phyloP scores from a whole-genome alignment of 2,797 vertebrate genomes.

The Protosalanx chinensis region DNA sequence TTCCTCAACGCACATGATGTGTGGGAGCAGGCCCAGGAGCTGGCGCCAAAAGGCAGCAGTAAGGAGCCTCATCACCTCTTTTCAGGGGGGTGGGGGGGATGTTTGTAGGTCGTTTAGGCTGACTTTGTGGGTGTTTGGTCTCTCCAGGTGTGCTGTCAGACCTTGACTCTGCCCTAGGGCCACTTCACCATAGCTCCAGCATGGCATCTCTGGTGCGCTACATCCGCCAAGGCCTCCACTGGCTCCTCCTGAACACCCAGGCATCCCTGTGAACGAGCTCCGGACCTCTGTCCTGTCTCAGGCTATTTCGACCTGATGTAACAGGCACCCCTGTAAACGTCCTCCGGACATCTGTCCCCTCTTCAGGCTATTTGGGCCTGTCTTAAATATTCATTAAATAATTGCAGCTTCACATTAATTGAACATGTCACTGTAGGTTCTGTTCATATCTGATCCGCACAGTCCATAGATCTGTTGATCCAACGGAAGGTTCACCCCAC shows the following conservation, averaged over 20 bases:
- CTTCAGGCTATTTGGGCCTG: too few species aligned
- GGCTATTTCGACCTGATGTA: too few species aligned
- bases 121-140: constrained; percentile 24
- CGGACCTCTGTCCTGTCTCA: neutral
- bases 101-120: constrained; percentile 4
- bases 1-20: constrained; percentile 83
- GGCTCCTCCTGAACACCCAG: constrained; percentile 79
- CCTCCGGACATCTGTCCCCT: too few species aligned
- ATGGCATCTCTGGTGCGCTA: constrained; percentile 83
- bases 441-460: too few species aligned
- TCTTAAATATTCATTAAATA: too few species aligned
- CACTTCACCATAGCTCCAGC: constrained; percentile 80
- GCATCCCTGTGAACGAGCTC: constrained; percentile 65
- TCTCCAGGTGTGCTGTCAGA: constrained; percentile 81
- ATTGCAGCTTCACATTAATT: too few species aligned
- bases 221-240: constrained; percentile 82
- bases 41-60: constrained; percentile 82
- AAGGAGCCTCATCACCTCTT: constrained; percentile 30
- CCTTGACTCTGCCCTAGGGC: constrained; percentile 72
- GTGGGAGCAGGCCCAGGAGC: constrained; percentile 43
- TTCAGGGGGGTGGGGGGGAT: neutral
- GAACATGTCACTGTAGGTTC: too few species aligned
- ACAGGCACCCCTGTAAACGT: too few species aligned
- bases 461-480: too few species aligned
- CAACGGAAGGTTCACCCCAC: too few species aligned